Evolutionary conservation across 1,140 invertebrate genomes (phyloP), one percentile per base, ranked within the genome.

Genomic region (Euschistus heros): DNA sequence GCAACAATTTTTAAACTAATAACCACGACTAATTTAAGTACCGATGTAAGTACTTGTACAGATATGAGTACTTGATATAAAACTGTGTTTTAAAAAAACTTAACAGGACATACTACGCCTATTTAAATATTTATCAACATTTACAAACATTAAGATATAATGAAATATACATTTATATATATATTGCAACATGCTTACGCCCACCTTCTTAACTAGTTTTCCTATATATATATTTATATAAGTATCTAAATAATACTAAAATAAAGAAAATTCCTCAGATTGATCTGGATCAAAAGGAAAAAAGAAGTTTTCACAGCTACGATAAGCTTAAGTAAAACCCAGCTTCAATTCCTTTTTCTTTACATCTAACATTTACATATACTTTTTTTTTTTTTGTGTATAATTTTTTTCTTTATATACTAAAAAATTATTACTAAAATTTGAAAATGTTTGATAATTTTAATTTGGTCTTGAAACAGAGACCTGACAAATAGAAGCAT

Each of bases 141-240:
- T 57, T 24, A 57, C 24, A 57, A 57, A 57, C 15, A 22, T 22
- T 22, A 57, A 15, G 24, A 57, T 24, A 57, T 22, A 57, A 22
- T 50, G n/a, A 50, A 50, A 50, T 50, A 50, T 50, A 50, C n/a
- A 50, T 50, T 20, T 50, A 50, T 50, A 50, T 20, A 50, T 50
- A 50, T 22, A 50, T 50, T 20, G 33, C 33, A 37, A 37, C 33
- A 37, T 37, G 10, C 8, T 37, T 37, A 13, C 33, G 33, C 33
- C 33, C 33, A 37, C 33, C 33, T 37, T 37, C 33, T 37, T 37
- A 37, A 37, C 33, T 37, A 37, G 33, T 37, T 10, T 37, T 37
- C 33, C 13, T 10, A 37, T 37, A 37, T 37, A 37, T 37, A 37
- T 37, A 37, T 37, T 37, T 37, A 37, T 37, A 37, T 37, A 37